A percentile compares a stretch with the other conserved stretches of the same genome.
These are phyloP conservation scores for Buphagus erythrorhynchus DNA, from an alignment of 2,797 vertebrate genomes.

Conservation along the genomic window DNA sequence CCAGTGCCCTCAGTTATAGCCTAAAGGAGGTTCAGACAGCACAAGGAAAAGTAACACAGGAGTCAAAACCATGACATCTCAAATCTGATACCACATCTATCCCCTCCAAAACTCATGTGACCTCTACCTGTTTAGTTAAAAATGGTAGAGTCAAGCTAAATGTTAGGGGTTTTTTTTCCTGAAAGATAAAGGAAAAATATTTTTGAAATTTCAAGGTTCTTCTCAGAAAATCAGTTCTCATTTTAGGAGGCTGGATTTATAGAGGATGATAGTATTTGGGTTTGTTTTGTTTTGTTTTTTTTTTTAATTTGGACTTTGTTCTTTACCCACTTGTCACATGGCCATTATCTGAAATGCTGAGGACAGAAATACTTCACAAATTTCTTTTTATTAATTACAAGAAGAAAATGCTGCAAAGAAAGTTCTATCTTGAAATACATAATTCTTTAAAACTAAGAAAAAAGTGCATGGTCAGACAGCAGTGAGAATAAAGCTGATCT, in stretches of 20 bases:
- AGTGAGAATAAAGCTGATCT: conserved; percentile 20
- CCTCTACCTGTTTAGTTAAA: background rate
- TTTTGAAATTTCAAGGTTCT: background rate
- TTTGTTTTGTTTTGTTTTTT: background rate
- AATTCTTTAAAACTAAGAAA: conserved; percentile 1
- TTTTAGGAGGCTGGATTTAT: background rate
- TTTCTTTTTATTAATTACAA: background rate
- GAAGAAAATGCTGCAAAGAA: background rate
- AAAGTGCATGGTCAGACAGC: background rate
- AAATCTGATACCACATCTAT: background rate
- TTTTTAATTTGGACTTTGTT: background rate
- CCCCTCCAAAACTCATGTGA: background rate
- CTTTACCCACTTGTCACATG: background rate
- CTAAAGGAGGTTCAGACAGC: background rate
- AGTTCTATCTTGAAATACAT: background rate
- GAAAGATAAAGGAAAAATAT: background rate
- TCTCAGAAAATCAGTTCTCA: background rate
- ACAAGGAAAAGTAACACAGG: background rate
- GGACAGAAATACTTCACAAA: background rate
- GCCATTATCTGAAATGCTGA: background rate
- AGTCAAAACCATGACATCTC: background rate
- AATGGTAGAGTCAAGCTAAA: background rate
- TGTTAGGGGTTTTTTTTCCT: background rate
- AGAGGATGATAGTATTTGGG: background rate
- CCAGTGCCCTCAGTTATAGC: background rate